A percentile compares a stretch with the other conserved stretches of the same genome.
These are phyloP conservation scores for Dasyprocta punctata DNA, from an alignment of 2,113 vertebrate species.

Conservation along the genomic window DNA sequence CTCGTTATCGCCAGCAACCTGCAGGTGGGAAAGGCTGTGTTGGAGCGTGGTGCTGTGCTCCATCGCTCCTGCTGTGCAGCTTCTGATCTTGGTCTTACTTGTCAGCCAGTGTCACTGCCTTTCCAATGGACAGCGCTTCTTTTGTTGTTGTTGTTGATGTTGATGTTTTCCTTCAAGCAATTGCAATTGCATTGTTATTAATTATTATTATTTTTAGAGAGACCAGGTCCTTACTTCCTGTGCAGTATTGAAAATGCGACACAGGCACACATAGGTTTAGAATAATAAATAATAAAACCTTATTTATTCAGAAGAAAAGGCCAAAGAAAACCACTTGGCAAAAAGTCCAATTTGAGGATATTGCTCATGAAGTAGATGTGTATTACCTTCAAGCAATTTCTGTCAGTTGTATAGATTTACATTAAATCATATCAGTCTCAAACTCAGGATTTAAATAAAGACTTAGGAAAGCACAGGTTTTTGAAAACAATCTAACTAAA, in stretches of 20 bases:
- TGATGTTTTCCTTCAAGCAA: background rate
- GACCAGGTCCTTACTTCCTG: background rate
- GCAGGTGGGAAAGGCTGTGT: background rate
- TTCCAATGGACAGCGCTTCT: background rate
- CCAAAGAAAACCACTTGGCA: background rate
- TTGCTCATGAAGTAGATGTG: background rate
- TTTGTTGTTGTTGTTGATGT: background rate
- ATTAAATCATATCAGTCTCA: background rate
- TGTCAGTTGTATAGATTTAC: background rate
- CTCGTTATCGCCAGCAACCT: background rate
- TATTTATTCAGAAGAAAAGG: background rate
- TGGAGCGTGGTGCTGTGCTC: background rate
- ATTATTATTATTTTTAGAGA: background rate
- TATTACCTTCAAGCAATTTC: background rate
- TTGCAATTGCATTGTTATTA: background rate
- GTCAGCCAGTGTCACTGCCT: background rate
- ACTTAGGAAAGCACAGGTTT: background rate
- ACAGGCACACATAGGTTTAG: background rate
- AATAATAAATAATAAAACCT: background rate
- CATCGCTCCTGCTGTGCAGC: background rate
- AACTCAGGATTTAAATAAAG: background rate
- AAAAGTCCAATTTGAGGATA: background rate
- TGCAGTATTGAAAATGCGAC: background rate
- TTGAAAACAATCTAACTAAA: background rate
- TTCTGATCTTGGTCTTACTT: background rate